Conservation (phyloP, 2,797 vertebrate species). For the Cryptoblepharus egeriae region DNA sequence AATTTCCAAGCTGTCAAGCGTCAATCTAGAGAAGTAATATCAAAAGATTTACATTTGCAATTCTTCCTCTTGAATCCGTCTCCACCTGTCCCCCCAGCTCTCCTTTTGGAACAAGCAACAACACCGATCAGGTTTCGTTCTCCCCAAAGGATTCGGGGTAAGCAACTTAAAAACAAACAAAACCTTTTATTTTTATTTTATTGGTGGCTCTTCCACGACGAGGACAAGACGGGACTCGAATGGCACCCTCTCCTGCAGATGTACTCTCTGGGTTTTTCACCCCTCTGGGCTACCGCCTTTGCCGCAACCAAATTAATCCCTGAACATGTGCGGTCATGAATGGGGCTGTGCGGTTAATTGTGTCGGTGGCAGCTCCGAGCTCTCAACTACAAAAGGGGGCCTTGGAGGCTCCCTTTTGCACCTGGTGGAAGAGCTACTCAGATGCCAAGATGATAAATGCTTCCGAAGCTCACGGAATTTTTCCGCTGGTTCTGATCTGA, state of each 20-base stretch:
- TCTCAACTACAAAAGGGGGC: slow-evolving; percentile 27
- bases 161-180: slow-evolving; percentile 45
- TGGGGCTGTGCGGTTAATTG: slow-evolving; percentile 8
- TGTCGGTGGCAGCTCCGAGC: slow-evolving; percentile 12
- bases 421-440: slow-evolving; percentile 7
- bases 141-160: slow-evolving; percentile 38
- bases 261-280: slow-evolving; percentile 54
- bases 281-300: slow-evolving; percentile 61
- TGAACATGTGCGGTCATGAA: slow-evolving; percentile 61
- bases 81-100: no score
- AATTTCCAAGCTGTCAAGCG: slow-evolving; percentile 59
- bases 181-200: slow-evolving; percentile 60
- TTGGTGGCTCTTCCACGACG: slow-evolving; percentile 47
- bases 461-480: neutral
- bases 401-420: slow-evolving; percentile 4
- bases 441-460: rapidly evolving
- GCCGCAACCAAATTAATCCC: slow-evolving; percentile 58
- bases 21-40: slow-evolving; percentile 48
- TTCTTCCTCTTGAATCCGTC: no score
- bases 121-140: slow-evolving; percentile 56
- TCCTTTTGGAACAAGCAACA: slow-evolving; percentile 36
- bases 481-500: neutral
- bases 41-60: slow-evolving; percentile 44
- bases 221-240: slow-evolving; percentile 67
- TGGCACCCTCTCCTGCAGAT: slow-evolving; percentile 51